A percentile compares a stretch with the other conserved stretches of the same genome.
Evolutionary conservation across 2,888 invertebrate species (phyloP).

Genomic region (Gymnosoma rotundatum): DNA sequence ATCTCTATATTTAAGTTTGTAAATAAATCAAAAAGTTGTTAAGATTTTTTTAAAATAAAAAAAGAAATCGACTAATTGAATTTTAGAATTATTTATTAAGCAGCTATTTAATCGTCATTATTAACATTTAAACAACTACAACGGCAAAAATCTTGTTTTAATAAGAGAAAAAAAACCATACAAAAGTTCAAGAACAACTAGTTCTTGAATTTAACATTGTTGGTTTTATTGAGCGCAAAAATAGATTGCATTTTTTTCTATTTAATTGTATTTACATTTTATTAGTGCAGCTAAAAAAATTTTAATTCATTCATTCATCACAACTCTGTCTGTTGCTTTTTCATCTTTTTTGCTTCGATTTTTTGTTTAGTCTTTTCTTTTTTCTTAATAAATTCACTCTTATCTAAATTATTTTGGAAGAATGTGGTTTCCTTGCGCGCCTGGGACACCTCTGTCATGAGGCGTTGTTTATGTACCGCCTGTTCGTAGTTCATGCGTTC

Average conservation of each 20-base stretch:
- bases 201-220: slow-evolving; percentile 29
- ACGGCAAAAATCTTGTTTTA: slow-evolving; percentile 33
- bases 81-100: not conserved
- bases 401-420: slow-evolving; percentile 92
- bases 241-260: slow-evolving; percentile 27
- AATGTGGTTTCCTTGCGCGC: slow-evolving; percentile 95
- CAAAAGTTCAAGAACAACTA: slow-evolving; percentile 50
- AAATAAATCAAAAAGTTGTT: slow-evolving; percentile 34
- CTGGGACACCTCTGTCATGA: slow-evolving; percentile 93
- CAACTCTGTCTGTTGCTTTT: slow-evolving; percentile 37
- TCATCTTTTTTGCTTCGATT: slow-evolving; percentile 55
- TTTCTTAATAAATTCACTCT: slow-evolving; percentile 86
- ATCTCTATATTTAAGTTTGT: slow-evolving; percentile 31
- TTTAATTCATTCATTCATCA: slow-evolving; percentile 13
- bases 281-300: not conserved
- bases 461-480: slow-evolving; percentile 92
- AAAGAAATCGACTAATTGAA: too few relatives aligned
- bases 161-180: not conserved
- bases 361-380: slow-evolving; percentile 76
- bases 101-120: not conserved
- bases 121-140: slow-evolving; percentile 24
- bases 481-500: slow-evolving; percentile 96
- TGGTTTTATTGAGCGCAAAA: slow-evolving; percentile 35
- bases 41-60: not conserved
- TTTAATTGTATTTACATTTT: not conserved